A percentile compares a stretch with the other conserved stretches of the same genome.
Conservation (phyloP, 2,797 vertebrate genomes). For the Nannoperca australis region DNA sequence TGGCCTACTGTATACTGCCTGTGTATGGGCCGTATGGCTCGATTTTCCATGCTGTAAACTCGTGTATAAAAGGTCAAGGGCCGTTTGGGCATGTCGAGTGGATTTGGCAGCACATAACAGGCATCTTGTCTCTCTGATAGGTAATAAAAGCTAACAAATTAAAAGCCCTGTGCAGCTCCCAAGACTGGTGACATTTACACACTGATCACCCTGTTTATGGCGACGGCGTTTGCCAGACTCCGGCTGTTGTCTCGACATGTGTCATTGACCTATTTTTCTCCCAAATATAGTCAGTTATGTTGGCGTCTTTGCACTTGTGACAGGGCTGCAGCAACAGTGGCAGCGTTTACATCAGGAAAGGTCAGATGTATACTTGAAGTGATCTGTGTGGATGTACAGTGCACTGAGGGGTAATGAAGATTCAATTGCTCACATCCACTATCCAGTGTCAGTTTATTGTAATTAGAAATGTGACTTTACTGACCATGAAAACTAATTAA, state of each 20-base stretch:
- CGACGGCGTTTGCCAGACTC: slow-evolving; percentile 68
- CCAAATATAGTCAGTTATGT: slow-evolving; percentile 71
- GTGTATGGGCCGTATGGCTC: slow-evolving; percentile 28
- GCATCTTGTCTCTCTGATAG: slow-evolving; percentile 72
- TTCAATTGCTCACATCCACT: slow-evolving; percentile 22
- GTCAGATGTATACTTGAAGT: slow-evolving; percentile 33
- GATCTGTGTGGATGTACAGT: background rate
- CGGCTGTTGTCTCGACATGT: slow-evolving; percentile 61
- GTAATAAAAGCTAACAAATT: slow-evolving; percentile 81
- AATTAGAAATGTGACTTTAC: slow-evolving; percentile 35
- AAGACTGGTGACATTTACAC: slow-evolving; percentile 77
- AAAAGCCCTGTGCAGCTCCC: slow-evolving; percentile 69
- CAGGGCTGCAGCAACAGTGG: slow-evolving; percentile 6
- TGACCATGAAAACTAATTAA: slow-evolving; percentile 39
- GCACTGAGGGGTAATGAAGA: background rate
- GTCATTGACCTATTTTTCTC: slow-evolving; percentile 71
- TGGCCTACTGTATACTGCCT: slow-evolving; percentile 52
- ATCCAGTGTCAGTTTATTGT: slow-evolving; percentile 24
- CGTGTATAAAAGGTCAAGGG: slow-evolving; percentile 78
- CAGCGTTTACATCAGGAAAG: slow-evolving; percentile 41
- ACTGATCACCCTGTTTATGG: slow-evolving; percentile 72
- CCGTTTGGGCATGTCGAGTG: slow-evolving; percentile 69
- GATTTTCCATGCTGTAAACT: slow-evolving; percentile 71
- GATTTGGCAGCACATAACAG: slow-evolving; percentile 77
- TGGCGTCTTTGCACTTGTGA: slow-evolving; percentile 40